phyloP scores from a whole-genome alignment of 2,797 vertebrate genomes.

The Sparus aurata region DNA sequence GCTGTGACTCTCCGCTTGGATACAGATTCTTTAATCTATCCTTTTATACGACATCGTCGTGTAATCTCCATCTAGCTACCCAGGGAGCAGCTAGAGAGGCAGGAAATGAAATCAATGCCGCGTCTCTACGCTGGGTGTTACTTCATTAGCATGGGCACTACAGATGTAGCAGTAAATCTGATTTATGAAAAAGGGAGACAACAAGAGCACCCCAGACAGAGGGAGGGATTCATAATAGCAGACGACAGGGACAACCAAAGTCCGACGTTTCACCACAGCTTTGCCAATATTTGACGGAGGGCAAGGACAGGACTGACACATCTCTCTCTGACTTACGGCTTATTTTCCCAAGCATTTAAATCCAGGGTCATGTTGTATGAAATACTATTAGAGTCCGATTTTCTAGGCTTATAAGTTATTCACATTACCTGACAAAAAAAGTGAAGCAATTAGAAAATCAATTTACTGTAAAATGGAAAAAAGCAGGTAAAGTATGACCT shows the following conservation, averaged over 20 bases:
- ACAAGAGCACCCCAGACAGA: conserved; percentile 57
- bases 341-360: conserved; percentile 26
- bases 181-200: conserved; percentile 74
- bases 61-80: conserved; percentile 79
- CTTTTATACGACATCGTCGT: conserved; percentile 78
- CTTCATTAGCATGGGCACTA: conserved; percentile 82
- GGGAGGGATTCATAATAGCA: conserved; percentile 56
- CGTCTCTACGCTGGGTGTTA: conserved; percentile 74
- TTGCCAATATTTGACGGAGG: conserved; percentile 48
- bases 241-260: conserved; percentile 47
- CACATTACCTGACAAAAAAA: conserved; percentile 29
- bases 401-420: conserved; percentile 10
- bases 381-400: conserved; percentile 21
- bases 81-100: conserved; percentile 71
- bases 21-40: conserved; percentile 81
- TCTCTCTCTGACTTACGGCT: background rate
- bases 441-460: conserved; percentile 25
- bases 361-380: conserved; percentile 4
- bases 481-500: conserved; percentile 28
- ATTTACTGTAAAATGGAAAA: conserved; percentile 22
- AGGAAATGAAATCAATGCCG: conserved; percentile 86
- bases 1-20: conserved; percentile 68
- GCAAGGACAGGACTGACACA: conserved; percentile 9
- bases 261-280: conserved; percentile 41
- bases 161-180: conserved; percentile 82